Evolutionary conservation across 2,797 vertebrate genomes (phyloP).

Genomic region (Chloroceryle amazona): DNA sequence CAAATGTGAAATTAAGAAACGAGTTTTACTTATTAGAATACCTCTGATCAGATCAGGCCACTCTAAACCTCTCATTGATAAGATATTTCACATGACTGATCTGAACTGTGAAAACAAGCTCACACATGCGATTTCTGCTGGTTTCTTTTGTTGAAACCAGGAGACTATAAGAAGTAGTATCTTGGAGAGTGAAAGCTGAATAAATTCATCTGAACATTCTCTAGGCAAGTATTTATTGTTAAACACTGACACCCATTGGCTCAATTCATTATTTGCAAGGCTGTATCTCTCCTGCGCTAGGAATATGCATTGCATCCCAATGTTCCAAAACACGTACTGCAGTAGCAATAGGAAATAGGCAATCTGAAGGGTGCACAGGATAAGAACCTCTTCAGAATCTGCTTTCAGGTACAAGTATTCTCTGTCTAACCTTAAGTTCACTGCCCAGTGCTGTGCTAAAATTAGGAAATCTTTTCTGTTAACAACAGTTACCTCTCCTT

Average conservation of each 20-base stretch:
- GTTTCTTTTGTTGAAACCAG: neutral
- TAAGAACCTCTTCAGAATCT: neutral
- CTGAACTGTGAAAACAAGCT: neutral
- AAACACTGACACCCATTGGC: conserved; percentile 67
- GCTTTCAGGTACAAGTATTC: neutral
- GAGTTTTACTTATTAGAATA: neutral
- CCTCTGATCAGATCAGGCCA: neutral
- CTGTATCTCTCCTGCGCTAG: neutral
- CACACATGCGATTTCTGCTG: neutral
- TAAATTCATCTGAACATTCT: neutral
- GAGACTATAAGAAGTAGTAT: neutral
- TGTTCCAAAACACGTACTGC: neutral
- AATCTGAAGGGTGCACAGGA: neutral
- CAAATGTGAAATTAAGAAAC: neutral
- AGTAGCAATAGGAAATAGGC: neutral
- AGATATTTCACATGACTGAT: neutral
- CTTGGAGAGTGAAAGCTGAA: neutral
- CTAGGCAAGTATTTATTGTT: neutral
- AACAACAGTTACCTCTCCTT: neutral
- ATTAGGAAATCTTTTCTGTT: neutral
- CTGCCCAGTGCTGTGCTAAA: neutral
- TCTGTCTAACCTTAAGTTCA: neutral
- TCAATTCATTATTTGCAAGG: neutral
- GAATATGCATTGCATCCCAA: neutral
- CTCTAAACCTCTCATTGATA: neutral